Evolutionary conservation across 2,888 invertebrate species (phyloP).

Genomic region (Polietes domitor): DNA sequence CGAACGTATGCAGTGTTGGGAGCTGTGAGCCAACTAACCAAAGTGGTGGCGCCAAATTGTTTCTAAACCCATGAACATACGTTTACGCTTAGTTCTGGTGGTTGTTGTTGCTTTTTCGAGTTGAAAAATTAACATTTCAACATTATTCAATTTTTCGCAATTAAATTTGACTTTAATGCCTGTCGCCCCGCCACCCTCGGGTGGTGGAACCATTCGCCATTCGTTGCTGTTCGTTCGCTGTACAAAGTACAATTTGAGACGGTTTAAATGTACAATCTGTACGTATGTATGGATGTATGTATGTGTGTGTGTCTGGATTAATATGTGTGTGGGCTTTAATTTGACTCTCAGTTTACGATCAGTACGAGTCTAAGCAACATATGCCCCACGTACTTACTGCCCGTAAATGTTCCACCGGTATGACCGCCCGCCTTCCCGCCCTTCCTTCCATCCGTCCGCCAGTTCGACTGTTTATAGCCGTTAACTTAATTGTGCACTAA

Average conservation of each 20-base stretch:
- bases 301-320: no score
- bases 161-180: constrained; percentile 20
- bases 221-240: neutral
- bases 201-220: neutral
- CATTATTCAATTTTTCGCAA: constrained; percentile 29
- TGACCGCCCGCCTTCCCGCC: neutral
- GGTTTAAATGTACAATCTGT: neutral
- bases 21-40: neutral
- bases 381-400: neutral
- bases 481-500: constrained; percentile 41
- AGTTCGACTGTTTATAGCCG: no score
- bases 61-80: neutral
- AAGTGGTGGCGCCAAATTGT: constrained; percentile 34
- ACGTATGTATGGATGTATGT: no score
- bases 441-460: neutral
- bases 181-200: no score
- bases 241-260: neutral
- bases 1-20: neutral
- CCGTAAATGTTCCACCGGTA: neutral
- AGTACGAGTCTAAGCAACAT: neutral
- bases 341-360: neutral
- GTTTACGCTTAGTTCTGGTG: neutral
- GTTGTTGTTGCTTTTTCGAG: neutral
- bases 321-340: constrained; percentile 35
- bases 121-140: constrained; percentile 37